phyloP scores from a whole-genome alignment of 2,113 vertebrate species.

The Callocephalon fimbriatum region DNA sequence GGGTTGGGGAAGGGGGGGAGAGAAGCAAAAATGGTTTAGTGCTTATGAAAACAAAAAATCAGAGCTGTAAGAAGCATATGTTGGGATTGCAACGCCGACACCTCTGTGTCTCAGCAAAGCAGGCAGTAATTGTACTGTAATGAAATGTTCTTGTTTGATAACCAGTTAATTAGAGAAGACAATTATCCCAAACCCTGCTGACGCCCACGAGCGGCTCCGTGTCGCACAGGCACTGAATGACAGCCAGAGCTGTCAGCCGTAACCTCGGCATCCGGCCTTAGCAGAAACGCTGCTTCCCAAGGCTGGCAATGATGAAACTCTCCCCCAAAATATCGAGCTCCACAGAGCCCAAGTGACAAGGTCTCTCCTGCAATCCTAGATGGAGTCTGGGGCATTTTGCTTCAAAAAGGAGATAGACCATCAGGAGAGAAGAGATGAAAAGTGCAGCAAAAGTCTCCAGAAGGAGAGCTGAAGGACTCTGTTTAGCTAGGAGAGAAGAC shows the following conservation, averaged over 20 bases:
- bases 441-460: background rate
- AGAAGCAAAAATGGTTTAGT: conserved; percentile 36
- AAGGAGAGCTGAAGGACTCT: background rate
- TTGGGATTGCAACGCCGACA: conserved; percentile 83
- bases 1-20: background rate
- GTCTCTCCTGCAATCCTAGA: background rate
- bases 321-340: background rate
- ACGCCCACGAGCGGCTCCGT: conserved; percentile 69
- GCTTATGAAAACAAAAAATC: conserved; percentile 72
- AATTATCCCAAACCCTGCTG: conserved; percentile 82
- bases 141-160: conserved; percentile 95
- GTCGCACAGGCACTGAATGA: background rate
- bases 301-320: background rate
- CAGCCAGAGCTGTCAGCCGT: background rate
- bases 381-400: background rate
- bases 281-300: background rate
- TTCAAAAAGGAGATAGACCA: background rate
- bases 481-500: background rate
- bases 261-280: background rate
- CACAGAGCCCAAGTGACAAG: background rate
- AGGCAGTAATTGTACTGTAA: conserved; percentile 89
- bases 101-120: conserved; percentile 85
- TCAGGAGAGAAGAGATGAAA: background rate
- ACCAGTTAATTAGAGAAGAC: conserved; percentile 92
- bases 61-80: conserved; percentile 83